Percentiles rank a stretch among this genome's conserved stretches.
phyloP scores from a whole-genome alignment of 1,140 invertebrate species.

The Temnothorax nylanderi region DNA sequence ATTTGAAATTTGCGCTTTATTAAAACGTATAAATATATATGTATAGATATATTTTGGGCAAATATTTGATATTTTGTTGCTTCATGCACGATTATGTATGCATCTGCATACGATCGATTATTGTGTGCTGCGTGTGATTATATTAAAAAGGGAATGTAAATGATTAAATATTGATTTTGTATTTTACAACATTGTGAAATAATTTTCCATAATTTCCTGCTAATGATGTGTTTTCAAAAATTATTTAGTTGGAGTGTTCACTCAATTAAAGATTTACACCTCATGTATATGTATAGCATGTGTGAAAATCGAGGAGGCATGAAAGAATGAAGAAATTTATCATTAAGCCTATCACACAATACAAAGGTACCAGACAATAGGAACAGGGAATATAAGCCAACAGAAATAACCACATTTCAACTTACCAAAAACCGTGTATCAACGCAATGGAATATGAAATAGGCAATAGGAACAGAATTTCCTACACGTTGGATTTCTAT shows the following conservation, averaged over 20 bases:
- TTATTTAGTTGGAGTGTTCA: neutral
- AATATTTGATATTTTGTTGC: neutral
- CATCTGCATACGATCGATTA: slow-evolving; percentile 3
- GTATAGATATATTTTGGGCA: neutral
- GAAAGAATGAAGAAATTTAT: neutral
- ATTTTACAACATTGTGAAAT: neutral
- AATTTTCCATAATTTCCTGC: neutral
- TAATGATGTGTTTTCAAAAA: neutral
- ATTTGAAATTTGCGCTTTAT: neutral
- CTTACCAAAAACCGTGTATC: too few species aligned
- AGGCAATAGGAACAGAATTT: too few species aligned
- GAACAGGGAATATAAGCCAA: too few species aligned
- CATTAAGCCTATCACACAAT: too few species aligned
- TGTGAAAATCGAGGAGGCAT: neutral
- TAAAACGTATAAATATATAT: neutral
- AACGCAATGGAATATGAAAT: too few species aligned
- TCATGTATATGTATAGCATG: neutral
- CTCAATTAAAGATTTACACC: neutral
- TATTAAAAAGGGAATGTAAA: neutral
- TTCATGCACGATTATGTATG: neutral
- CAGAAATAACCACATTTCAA: too few species aligned
- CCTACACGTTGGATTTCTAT: too few species aligned
- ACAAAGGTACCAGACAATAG: too few species aligned
- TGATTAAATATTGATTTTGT: neutral
- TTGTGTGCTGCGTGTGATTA: neutral